These are phyloP conservation scores for Parotia lawesii DNA, from an alignment of 2,113 vertebrate genomes.

Conservation along the genomic window DNA sequence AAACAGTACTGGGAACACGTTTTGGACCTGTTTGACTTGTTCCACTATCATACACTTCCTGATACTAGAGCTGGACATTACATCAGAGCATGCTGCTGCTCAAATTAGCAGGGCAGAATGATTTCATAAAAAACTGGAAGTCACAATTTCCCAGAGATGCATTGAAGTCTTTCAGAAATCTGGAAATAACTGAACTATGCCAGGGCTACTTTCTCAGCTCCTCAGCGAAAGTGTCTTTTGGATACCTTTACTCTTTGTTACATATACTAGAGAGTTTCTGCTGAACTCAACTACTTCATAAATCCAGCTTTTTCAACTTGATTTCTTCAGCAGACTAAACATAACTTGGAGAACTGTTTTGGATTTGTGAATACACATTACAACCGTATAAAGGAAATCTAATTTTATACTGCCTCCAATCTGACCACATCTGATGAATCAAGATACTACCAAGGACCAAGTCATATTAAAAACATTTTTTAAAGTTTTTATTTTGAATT, in stretches of 20 bases:
- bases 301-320: neutral
- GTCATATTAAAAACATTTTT: conserved; percentile 4
- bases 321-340: neutral
- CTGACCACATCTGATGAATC: neutral
- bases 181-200: neutral
- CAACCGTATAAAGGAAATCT: neutral
- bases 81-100: neutral
- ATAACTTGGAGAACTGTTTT: neutral
- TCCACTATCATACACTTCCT: neutral
- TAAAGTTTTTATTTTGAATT: conserved; percentile 2
- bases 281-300: neutral
- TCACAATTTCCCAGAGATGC: neutral
- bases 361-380: neutral
- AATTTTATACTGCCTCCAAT: neutral
- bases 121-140: neutral
- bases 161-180: neutral
- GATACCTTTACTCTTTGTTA: neutral
- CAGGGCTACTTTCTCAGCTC: neutral
- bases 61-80: neutral
- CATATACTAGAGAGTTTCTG: neutral
- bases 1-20: neutral
- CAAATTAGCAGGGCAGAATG: neutral
- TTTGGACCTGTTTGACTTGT: neutral
- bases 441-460: neutral
- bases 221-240: neutral